Conservation (phyloP, 2,797 vertebrate genomes). For the Scomberomorus guttatus region DNA sequence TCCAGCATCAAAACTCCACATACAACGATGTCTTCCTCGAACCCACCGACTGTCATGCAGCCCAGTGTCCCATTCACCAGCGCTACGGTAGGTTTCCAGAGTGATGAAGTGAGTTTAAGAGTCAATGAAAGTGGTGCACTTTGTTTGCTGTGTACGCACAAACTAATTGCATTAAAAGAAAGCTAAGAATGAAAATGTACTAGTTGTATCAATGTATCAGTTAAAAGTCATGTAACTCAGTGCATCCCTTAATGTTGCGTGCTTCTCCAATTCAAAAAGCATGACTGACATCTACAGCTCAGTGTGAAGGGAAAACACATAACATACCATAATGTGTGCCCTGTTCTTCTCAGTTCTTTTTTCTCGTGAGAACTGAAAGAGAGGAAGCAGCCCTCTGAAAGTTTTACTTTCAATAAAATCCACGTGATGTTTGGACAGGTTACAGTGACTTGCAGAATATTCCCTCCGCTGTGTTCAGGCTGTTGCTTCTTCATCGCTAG, state of each 20-base stretch:
- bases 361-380: slow-evolving; percentile 59
- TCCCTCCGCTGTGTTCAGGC: not conserved
- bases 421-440: not conserved
- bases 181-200: no score
- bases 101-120: not conserved
- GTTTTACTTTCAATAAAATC: slow-evolving; percentile 40
- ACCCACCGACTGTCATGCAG: slow-evolving; percentile 76
- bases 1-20: slow-evolving; percentile 31
- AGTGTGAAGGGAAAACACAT: not conserved
- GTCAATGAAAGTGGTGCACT: no score
- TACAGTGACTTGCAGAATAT: slow-evolving; percentile 7
- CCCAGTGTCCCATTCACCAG: slow-evolving; percentile 82
- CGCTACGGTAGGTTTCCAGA: slow-evolving; percentile 64
- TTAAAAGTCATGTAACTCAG: not conserved
- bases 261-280: not conserved
- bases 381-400: slow-evolving; percentile 75
- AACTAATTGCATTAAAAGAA: not conserved
- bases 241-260: not conserved
- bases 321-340: not conserved
- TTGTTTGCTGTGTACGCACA: not conserved
- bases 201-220: no score
- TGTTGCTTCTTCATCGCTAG: not conserved
- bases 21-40: slow-evolving; percentile 71
- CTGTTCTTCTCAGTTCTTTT: slow-evolving; percentile 46
- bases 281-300: not conserved